Evolutionary conservation across 2,797 vertebrate species (phyloP).

Genomic region (Taenioides sp.): DNA sequence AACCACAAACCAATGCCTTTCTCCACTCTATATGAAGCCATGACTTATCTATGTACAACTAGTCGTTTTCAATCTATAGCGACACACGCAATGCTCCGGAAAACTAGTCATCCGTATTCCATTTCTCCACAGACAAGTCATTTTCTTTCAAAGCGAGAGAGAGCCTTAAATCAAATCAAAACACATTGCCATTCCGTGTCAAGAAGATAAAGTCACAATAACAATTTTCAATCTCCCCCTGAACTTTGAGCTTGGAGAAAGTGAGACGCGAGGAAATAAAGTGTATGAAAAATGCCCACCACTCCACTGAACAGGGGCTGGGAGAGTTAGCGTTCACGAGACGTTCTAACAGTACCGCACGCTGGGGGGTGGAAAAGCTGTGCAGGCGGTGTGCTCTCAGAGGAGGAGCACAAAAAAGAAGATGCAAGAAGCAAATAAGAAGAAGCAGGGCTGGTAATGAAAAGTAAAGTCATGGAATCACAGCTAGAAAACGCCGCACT

Average conservation of each 20-base stretch:
- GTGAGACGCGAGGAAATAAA: neutral
- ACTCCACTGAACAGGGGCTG: neutral
- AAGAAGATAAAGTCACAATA: constrained; percentile 7
- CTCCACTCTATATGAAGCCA: neutral
- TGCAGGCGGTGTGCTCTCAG: neutral
- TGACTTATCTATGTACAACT: neutral
- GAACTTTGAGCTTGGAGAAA: neutral
- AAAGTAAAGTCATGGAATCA: neutral
- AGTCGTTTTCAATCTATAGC: neutral
- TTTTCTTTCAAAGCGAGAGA: neutral
- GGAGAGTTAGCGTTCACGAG: neutral
- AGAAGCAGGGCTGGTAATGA: neutral
- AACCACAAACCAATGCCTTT: neutral
- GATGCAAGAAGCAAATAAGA: neutral
- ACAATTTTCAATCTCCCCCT: neutral
- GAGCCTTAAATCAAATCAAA: neutral
- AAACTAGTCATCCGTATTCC: neutral
- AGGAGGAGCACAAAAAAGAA: neutral
- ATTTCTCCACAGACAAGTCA: neutral
- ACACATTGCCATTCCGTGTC: constrained; percentile 1
- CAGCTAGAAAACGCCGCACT: neutral
- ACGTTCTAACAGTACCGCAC: neutral
- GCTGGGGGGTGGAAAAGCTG: neutral
- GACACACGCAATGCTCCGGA: neutral
- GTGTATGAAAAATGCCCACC: constrained; percentile 2